These are phyloP conservation scores for Calliphora vomitoria DNA, from an alignment of 2,888 invertebrate genomes.

Conservation along the genomic window DNA sequence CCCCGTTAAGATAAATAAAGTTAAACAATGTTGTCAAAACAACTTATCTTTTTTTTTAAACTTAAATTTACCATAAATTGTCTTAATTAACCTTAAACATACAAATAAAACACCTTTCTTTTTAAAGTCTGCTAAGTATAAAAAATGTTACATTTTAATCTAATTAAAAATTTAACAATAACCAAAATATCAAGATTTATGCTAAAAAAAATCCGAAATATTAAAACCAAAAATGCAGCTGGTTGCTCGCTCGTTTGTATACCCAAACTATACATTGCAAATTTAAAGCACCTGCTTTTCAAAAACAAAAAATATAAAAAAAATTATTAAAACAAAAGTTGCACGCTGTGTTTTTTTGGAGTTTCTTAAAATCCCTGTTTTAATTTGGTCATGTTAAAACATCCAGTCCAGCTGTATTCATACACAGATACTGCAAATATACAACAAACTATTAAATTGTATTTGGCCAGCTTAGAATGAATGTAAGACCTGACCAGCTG, in stretches of 20 bases:
- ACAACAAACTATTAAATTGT: slow-evolving; percentile 10
- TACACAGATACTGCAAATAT: slow-evolving; percentile 10
- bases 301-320: slow-evolving; percentile 19
- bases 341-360: slow-evolving; percentile 5
- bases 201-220: slow-evolving; percentile 7
- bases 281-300: slow-evolving; percentile 55
- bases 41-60: neutral
- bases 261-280: slow-evolving; percentile 23
- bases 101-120: slow-evolving; percentile 49
- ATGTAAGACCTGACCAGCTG: slow-evolving; percentile 42
- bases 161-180: slow-evolving; percentile 23
- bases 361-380: slow-evolving; percentile 52
- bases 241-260: neutral
- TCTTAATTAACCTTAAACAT: neutral
- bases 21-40: too few relatives aligned
- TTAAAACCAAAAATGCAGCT: slow-evolving; percentile 39
- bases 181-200: slow-evolving; percentile 48
- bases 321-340: neutral
- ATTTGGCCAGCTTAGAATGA: slow-evolving; percentile 43
- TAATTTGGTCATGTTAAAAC: slow-evolving; percentile 52
- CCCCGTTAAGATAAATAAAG: too few relatives aligned
- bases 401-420: slow-evolving; percentile 44
- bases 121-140: slow-evolving; percentile 7
- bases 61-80: neutral
- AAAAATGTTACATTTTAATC: slow-evolving; percentile 34